Evolutionary conservation across 2,797 vertebrate species (phyloP).

Genomic region (Catamblyrhynchus diadema): DNA sequence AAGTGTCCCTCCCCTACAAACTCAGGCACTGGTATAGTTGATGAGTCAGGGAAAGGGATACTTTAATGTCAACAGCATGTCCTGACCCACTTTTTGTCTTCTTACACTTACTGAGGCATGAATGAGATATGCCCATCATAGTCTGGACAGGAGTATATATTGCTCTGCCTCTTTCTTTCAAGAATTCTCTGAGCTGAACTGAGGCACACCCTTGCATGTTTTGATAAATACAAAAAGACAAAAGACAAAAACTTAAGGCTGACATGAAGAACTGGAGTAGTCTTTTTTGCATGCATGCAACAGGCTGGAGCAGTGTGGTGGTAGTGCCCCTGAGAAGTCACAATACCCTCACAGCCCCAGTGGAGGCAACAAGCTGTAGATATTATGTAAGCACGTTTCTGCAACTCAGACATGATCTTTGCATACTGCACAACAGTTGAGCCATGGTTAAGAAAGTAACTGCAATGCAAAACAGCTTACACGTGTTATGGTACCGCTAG

Average conservation of each 20-base stretch:
- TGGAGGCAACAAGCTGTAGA: neutral
- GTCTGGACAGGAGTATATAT: neutral
- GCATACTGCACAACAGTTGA: accelerated
- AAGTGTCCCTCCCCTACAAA: neutral
- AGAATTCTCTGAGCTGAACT: neutral
- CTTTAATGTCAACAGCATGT: neutral
- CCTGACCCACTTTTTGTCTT: neutral
- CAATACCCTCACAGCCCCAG: neutral
- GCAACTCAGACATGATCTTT: neutral
- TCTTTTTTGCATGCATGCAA: neutral
- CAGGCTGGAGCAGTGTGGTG: neutral
- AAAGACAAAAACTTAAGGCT: neutral
- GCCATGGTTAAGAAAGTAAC: accelerated
- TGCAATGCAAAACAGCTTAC: neutral
- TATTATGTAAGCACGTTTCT: neutral
- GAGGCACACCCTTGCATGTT: neutral
- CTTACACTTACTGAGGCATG: neutral
- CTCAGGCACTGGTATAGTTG: neutral
- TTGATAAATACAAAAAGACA: no score
- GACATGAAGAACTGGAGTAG: accelerated
- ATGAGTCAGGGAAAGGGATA: neutral
- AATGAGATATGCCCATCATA: neutral
- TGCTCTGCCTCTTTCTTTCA: neutral
- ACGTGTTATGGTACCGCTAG: neutral
- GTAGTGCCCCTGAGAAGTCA: neutral